These are phyloP conservation scores for Gyrodactylus bullatarudis DNA, from an alignment of 1,140 invertebrate species.

Conservation along the genomic window DNA sequence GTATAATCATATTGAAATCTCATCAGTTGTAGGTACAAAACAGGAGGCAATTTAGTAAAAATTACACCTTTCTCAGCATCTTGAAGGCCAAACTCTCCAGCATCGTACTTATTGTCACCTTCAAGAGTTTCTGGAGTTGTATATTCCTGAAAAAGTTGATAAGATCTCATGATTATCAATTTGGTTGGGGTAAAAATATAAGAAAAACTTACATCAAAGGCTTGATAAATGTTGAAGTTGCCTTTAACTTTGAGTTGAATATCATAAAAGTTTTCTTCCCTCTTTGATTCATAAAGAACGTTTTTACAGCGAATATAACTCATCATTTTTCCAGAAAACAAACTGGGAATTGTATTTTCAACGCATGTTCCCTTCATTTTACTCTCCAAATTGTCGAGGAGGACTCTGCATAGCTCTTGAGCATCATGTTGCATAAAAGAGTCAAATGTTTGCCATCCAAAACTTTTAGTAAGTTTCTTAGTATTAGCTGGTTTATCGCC, in stretches of 20 bases:
- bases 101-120: slow-evolving; percentile 96
- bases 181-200: neutral
- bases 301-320: slow-evolving; percentile 73
- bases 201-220: neutral
- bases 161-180: neutral
- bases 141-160: slow-evolving; percentile 66
- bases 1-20: slow-evolving; percentile 90
- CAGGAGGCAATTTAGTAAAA: slow-evolving; percentile 77
- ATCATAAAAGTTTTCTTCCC: slow-evolving; percentile 89
- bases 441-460: slow-evolving; percentile 84
- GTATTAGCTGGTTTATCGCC: slow-evolving; percentile 91
- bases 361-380: slow-evolving; percentile 96
- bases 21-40: slow-evolving; percentile 86
- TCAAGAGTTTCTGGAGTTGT: slow-evolving; percentile 69
- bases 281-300: slow-evolving; percentile 69
- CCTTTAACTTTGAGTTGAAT: slow-evolving; percentile 96
- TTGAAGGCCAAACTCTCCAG: slow-evolving; percentile 56
- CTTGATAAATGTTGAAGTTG: slow-evolving; percentile 37
- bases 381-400: slow-evolving; percentile 81
- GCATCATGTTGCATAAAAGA: slow-evolving; percentile 99
- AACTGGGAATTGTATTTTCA: slow-evolving; percentile 71
- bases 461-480: slow-evolving; percentile 92
- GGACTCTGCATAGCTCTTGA: slow-evolving; percentile 31
- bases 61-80: slow-evolving; percentile 93
- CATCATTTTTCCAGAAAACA: slow-evolving; percentile 95